Percentiles rank a stretch among this genome's conserved stretches.
Conservation (phyloP, 2,888 invertebrate species). For the Antitype chi region DNA sequence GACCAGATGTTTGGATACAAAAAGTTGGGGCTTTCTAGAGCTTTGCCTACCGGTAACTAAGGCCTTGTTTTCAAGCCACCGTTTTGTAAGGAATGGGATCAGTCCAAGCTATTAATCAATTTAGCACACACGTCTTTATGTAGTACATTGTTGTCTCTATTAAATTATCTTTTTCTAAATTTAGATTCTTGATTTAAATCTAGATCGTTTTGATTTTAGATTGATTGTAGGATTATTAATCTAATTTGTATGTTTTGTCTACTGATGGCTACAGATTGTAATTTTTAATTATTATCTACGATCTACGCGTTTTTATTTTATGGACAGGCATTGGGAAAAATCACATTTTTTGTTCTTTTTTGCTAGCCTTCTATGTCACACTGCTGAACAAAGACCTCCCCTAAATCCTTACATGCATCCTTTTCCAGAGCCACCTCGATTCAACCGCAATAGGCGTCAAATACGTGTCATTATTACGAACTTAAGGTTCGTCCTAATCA, state of each 20-base stretch:
- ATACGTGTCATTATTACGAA: too few species aligned
- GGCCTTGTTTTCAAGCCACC: too few species aligned
- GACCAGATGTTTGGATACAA: neutral
- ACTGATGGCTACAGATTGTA: slow-evolving; percentile 13
- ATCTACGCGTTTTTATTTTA: neutral
- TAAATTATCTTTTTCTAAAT: neutral
- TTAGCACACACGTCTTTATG: neutral
- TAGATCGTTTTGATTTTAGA: neutral
- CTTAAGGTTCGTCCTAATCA: neutral
- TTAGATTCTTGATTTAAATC: slow-evolving; percentile 9
- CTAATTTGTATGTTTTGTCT: slow-evolving; percentile 1
- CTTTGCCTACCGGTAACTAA: neutral
- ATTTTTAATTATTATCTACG: slow-evolving; percentile 1
- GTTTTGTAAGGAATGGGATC: neutral
- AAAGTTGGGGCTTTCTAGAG: neutral
- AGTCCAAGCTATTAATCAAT: neutral
- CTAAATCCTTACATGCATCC: too few species aligned
- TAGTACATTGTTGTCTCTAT: neutral
- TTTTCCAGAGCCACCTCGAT: too few species aligned
- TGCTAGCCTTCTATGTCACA: too few species aligned
- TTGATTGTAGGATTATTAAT: neutral
- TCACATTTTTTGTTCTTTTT: too few species aligned
- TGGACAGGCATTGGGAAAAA: neutral
- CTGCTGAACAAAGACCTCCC: too few species aligned
- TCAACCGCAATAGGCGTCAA: too few species aligned